A percentile compares a stretch with the other conserved stretches of the same genome.
phyloP scores from a whole-genome alignment of 2,888 invertebrate genomes.

The Drosophila lacicola region DNA sequence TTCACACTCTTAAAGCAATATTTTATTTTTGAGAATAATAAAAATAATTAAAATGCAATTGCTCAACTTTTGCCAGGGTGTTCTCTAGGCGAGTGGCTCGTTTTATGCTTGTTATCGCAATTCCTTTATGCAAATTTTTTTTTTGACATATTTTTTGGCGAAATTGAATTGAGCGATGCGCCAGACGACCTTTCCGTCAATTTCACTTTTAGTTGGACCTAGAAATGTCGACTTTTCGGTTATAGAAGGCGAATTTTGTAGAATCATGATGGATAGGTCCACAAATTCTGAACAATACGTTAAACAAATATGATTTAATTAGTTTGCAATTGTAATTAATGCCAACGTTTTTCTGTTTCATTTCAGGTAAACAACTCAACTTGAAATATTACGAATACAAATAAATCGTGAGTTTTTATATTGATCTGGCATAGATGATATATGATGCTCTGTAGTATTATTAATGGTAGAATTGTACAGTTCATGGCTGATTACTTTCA shows the following conservation, averaged over 20 bases:
- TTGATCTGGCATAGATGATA: conserved; percentile 16
- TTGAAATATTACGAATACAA: conserved; percentile 5
- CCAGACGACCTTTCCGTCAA: conserved; percentile 47
- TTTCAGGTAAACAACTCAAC: conserved; percentile 47
- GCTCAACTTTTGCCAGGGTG: neutral
- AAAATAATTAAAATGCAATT: no score
- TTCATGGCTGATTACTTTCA: conserved; percentile 74
- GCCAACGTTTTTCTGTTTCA: conserved; percentile 2
- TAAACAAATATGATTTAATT: neutral
- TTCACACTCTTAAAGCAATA: no score
- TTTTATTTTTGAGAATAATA: no score
- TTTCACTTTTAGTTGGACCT: conserved; percentile 47
- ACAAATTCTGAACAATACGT: neutral
- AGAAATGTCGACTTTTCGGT: conserved; percentile 30
- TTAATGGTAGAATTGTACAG: conserved; percentile 55
- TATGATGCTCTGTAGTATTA: conserved; percentile 31
- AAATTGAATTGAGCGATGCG: conserved; percentile 53
- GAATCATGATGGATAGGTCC: conserved; percentile 4
- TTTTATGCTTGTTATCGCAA: neutral
- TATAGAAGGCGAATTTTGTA: neutral
- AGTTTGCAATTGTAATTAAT: conserved; percentile 21
- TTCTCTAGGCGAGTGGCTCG: neutral
- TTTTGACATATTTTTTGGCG: conserved; percentile 13
- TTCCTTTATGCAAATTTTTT: conserved; percentile 18
- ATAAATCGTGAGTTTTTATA: conserved; percentile 35